phyloP scores from a whole-genome alignment of 2,888 invertebrate genomes.

The Silvanus unidentatus region DNA sequence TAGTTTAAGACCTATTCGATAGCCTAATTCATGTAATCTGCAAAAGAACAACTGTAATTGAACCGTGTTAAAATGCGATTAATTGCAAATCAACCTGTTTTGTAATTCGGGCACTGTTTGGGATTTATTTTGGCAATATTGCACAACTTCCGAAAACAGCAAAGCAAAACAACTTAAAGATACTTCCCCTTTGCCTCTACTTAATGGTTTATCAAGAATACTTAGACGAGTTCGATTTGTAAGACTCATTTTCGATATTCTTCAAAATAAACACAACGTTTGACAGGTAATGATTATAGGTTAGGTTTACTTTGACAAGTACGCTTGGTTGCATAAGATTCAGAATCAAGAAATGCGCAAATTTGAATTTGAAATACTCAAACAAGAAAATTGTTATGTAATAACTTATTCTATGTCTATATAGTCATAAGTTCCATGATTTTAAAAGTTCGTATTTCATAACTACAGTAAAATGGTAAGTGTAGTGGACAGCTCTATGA shows the following conservation, averaged over 20 bases:
- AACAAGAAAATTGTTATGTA: too few relatives aligned
- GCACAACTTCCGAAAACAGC: constrained; percentile 95
- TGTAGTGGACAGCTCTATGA: too few relatives aligned
- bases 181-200: constrained; percentile 88
- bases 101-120: constrained; percentile 93
- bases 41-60: constrained; percentile 19
- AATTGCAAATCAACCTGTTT: constrained; percentile 61
- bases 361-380: too few relatives aligned
- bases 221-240: constrained; percentile 61
- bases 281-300: too few relatives aligned
- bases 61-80: background rate
- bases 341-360: too few relatives aligned
- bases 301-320: too few relatives aligned
- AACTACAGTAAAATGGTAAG: too few relatives aligned
- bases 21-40: constrained; percentile 90
- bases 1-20: constrained; percentile 89
- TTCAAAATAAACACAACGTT: too few relatives aligned
- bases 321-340: too few relatives aligned
- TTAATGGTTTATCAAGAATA: constrained; percentile 85
- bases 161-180: constrained; percentile 90
- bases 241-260: constrained; percentile 38
- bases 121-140: constrained; percentile 95
- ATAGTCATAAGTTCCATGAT: too few relatives aligned
- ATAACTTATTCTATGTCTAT: too few relatives aligned
- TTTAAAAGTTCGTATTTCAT: too few relatives aligned